A percentile compares a stretch with the other conserved stretches of the same genome.
phyloP scores from a whole-genome alignment of 2,888 invertebrate species.

The Eilema griseolum region DNA sequence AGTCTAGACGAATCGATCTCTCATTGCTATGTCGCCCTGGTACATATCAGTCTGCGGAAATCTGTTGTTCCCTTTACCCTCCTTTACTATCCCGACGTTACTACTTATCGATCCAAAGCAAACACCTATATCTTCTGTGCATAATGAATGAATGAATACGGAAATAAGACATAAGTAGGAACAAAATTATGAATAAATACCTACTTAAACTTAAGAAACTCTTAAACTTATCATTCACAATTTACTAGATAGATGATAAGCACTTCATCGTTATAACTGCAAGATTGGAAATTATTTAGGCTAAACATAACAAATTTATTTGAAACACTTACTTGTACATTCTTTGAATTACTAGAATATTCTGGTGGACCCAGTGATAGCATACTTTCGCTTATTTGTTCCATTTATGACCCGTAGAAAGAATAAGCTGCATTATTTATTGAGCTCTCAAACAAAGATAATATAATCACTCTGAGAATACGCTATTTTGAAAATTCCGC shows the following conservation, averaged over 20 bases:
- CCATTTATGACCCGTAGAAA: slow-evolving; percentile 25
- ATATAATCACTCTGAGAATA: neutral
- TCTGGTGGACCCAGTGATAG: slow-evolving; percentile 10
- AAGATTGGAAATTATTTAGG: too few species aligned
- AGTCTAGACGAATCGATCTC: slow-evolving; percentile 1
- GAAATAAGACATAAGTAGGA: neutral
- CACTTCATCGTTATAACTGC: neutral
- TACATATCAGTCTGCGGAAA: neutral
- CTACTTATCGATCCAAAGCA: neutral
- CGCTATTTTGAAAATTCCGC: slow-evolving; percentile 16
- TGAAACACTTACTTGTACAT: slow-evolving; percentile 10
- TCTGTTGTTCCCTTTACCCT: neutral
- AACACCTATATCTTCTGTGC: neutral
- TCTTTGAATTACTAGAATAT: slow-evolving; percentile 27
- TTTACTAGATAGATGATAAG: neutral
- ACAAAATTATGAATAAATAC: too few species aligned
- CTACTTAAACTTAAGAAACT: too few species aligned
- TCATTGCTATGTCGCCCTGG: neutral
- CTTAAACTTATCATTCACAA: too few species aligned
- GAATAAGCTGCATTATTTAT: neutral
- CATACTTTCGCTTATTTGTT: slow-evolving; percentile 19
- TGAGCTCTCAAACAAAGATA: too few species aligned
- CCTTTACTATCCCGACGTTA: too few species aligned
- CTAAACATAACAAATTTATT: neutral
- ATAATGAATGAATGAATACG: neutral